Conservation (phyloP, 2,113 vertebrate species). For the Peromyscus californicus region DNA sequence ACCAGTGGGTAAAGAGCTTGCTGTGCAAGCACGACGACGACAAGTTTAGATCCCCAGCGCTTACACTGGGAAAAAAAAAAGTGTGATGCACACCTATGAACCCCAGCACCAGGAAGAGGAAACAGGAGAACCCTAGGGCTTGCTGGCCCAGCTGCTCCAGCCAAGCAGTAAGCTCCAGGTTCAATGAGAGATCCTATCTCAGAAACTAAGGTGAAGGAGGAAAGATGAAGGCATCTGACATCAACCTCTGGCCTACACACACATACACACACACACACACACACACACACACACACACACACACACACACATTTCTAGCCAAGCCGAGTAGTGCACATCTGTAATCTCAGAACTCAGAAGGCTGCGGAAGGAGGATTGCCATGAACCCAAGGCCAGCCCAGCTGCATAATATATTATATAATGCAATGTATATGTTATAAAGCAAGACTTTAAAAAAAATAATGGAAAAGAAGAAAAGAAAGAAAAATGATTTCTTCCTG, state of each 20-base stretch:
- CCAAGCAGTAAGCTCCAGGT: neutral
- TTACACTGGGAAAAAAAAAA: neutral
- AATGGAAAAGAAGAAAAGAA: neutral
- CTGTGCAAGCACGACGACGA: neutral
- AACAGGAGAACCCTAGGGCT: neutral
- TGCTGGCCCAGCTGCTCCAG: neutral
- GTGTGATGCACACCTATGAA: too few relatives aligned
- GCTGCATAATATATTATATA: neutral
- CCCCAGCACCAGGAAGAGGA: too few relatives aligned
- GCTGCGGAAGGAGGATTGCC: neutral
- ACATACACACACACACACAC: neutral
- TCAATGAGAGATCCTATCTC: neutral
- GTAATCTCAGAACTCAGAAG: neutral
- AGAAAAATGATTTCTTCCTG: neutral
- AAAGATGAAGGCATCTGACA: neutral
- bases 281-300: neutral
- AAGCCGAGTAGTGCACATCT: neutral
- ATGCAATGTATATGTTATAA: neutral
- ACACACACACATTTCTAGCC: neutral
- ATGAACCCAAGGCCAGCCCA: neutral
- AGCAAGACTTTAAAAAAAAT: neutral
- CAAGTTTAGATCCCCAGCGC: neutral
- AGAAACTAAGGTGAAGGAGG: neutral
- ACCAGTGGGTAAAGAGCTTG: neutral
- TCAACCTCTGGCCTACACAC: neutral